Conservation (phyloP, 92 coral and sea anemone species). For the Phymanthus crucifer region DNA sequence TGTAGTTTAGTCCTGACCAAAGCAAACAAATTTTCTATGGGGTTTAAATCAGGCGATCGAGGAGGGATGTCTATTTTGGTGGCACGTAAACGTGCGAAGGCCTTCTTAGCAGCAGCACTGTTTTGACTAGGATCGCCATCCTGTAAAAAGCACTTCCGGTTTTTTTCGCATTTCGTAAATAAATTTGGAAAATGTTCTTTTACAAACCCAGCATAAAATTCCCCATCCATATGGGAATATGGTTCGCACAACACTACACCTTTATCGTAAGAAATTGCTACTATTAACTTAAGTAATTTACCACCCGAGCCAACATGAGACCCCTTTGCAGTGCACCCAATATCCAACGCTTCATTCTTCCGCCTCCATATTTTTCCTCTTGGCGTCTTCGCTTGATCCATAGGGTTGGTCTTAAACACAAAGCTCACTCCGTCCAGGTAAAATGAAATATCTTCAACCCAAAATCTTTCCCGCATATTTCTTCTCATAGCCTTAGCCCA, state of each 20-base stretch:
- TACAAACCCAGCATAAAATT: conserved; percentile 36
- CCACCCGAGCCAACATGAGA: conserved; percentile 59
- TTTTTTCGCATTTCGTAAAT: conserved; percentile 21
- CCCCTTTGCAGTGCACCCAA: conserved; percentile 54
- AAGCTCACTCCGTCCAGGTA: conserved; percentile 57
- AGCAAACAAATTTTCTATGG: too few relatives aligned
- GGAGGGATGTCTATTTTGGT: conserved; percentile 7
- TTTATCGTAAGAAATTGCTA: conserved; percentile 45
- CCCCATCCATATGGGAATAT: conserved; percentile 39
- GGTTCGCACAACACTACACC: conserved; percentile 48
- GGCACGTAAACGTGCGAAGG: not conserved
- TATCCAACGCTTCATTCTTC: conserved; percentile 40
- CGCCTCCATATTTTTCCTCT: conserved; percentile 51
- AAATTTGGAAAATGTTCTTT: conserved; percentile 39
- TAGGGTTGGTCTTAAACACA: conserved; percentile 43
- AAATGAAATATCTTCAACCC: conserved; percentile 46
- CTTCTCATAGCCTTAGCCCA: conserved; percentile 41
- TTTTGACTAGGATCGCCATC: conserved; percentile 51
- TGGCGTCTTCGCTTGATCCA: conserved; percentile 43
- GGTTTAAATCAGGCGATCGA: conserved; percentile 3
- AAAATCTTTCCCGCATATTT: conserved; percentile 30
- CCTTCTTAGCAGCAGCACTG: not conserved
- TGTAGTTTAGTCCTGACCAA: too few relatives aligned
- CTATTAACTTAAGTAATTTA: conserved; percentile 48
- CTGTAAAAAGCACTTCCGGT: conserved; percentile 36